Conservation (phyloP, 2,113 vertebrate genomes). For the Salvelinus alpinus region DNA sequence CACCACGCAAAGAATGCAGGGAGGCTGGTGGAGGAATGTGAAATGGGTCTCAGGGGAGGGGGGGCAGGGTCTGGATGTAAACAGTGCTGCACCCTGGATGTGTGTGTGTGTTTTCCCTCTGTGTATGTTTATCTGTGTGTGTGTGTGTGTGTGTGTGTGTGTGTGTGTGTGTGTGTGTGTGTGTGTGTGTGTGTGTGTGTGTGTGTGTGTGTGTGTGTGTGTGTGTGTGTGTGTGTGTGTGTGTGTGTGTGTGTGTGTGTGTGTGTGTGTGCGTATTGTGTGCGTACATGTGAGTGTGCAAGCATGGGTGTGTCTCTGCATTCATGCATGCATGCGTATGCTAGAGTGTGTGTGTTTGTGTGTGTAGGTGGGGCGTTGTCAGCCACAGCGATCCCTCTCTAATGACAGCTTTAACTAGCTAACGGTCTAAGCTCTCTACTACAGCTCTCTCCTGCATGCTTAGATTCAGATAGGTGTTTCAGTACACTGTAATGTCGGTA, state of each 20-base stretch:
- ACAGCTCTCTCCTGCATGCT: too few relatives aligned
- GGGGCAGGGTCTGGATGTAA: conserved; percentile 56
- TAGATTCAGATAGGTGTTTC: too few relatives aligned
- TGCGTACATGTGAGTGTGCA: neutral
- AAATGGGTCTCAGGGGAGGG: conserved; percentile 61
- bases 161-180: neutral
- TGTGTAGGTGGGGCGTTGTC: conserved; percentile 37
- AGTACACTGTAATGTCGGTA: too few relatives aligned
- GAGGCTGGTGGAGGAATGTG: conserved; percentile 62
- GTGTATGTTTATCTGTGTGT: conserved; percentile 23
- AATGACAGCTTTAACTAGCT: conserved; percentile 33
- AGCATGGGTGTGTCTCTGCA: neutral
- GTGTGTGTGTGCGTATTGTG: neutral
- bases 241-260: neutral
- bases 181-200: conserved; percentile 7
- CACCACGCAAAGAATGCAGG: conserved; percentile 60
- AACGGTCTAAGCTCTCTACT: too few relatives aligned
- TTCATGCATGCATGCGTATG: neutral
- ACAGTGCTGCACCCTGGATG: conserved; percentile 43
- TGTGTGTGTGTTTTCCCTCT: conserved; percentile 20
- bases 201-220: conserved; percentile 16
- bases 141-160: conserved; percentile 21
- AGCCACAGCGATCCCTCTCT: conserved; percentile 26
- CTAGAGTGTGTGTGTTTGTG: neutral
- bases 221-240: neutral